A percentile compares a stretch with the other conserved stretches of the same genome.
Evolutionary conservation across 2,797 vertebrate species (phyloP).

Genomic region (Fringilla coelebs): DNA sequence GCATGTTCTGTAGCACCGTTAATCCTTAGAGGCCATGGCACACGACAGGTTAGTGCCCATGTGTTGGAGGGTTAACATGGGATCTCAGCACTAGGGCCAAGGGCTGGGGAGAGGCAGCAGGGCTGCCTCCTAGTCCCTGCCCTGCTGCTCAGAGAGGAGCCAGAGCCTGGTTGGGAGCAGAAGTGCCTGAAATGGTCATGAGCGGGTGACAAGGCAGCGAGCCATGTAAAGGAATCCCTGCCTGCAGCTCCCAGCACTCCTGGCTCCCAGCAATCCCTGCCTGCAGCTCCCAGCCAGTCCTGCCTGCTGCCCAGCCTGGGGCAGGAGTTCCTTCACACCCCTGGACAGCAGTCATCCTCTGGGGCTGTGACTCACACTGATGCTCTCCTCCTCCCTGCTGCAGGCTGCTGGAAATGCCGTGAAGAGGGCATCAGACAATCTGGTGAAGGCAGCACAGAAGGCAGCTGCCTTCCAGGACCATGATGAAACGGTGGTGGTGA

Average conservation of each 20-base stretch:
- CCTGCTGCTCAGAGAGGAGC: not conserved
- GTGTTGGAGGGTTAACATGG: rapidly evolving
- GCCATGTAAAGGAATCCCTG: constrained; percentile 39
- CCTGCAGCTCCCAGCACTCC: not conserved
- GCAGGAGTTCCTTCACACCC: not conserved
- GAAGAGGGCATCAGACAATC: constrained; percentile 93
- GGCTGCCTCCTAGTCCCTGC: not conserved
- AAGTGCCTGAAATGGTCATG: constrained; percentile 59
- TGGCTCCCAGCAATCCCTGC: not conserved
- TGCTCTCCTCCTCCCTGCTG: not conserved
- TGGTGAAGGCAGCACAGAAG: constrained; percentile 97
- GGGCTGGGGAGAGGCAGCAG: not conserved
- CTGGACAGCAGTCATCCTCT: rapidly evolving
- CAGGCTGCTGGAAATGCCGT: constrained; percentile 95
- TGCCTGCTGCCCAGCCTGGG: not conserved
- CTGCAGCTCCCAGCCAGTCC: not conserved
- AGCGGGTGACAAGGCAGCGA: not conserved
- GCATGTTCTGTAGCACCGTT: not conserved
- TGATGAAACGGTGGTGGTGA: constrained; percentile 90
- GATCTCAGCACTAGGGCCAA: not conserved
- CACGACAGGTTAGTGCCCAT: not conserved
- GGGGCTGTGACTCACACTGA: not conserved
- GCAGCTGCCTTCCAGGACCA: constrained; percentile 94
- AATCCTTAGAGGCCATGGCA: not conserved
- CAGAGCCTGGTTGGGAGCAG: not conserved